A percentile compares a stretch with the other conserved stretches of the same genome.
Conservation (phyloP, 2,113 vertebrate genomes). For the Cebidichthys violaceus region DNA sequence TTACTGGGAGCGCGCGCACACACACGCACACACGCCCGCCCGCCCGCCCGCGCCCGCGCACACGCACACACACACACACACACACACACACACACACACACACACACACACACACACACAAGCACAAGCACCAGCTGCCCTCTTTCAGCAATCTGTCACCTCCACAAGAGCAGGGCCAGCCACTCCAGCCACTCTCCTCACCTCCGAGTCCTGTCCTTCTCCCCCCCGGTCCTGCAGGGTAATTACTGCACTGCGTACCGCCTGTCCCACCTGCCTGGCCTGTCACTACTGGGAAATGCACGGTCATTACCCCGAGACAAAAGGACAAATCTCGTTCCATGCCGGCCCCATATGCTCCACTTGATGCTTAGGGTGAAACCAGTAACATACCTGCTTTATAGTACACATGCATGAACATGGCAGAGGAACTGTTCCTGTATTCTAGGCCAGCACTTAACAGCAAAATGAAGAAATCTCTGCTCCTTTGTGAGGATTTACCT, state of each 20-base stretch:
- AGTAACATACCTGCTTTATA: not conserved
- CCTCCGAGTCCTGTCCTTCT: conserved; percentile 19
- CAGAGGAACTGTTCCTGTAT: conserved; percentile 3
- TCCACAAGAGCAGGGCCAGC: conserved; percentile 20
- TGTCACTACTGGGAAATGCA: conserved; percentile 74
- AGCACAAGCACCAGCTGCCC: conserved; percentile 33
- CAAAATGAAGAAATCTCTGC: conserved; percentile 35
- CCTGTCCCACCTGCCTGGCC: conserved; percentile 73
- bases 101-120: not conserved
- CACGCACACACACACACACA: too few relatives aligned
- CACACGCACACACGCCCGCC: too few relatives aligned
- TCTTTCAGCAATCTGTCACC: conserved; percentile 21
- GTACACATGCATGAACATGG: not conserved
- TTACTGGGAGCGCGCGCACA: too few relatives aligned
- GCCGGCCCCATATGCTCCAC: conserved; percentile 52
- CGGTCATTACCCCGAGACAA: conserved; percentile 76
- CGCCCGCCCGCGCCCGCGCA: too few relatives aligned
- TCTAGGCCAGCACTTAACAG: conserved; percentile 6
- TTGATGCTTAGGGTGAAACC: conserved; percentile 36
- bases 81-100: too few relatives aligned
- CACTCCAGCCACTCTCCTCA: conserved; percentile 31
- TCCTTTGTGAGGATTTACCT: conserved; percentile 48
- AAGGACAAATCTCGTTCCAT: conserved; percentile 59
- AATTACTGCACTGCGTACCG: conserved; percentile 74
- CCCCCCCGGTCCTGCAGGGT: conserved; percentile 32